Evolutionary conservation across 2,797 vertebrate species (phyloP).

Genomic region (Hypotaenidia okinawae): DNA sequence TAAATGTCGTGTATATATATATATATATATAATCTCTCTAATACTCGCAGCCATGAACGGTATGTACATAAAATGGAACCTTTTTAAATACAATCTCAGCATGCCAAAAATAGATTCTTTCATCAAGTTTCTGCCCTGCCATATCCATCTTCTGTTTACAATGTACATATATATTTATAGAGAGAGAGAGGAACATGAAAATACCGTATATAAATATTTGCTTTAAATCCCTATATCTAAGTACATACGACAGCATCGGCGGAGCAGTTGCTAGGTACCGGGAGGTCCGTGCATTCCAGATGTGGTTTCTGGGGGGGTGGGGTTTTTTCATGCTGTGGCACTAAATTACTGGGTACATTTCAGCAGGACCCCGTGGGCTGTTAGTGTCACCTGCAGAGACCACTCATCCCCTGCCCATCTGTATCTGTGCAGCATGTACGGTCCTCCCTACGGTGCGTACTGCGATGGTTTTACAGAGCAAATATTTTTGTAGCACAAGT

Average conservation of each 20-base stretch:
- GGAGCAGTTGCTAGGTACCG: neutral
- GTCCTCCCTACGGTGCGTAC: neutral
- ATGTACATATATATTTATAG: conserved; percentile 12
- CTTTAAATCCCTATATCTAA: conserved; percentile 23
- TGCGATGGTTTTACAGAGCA: conserved; percentile 4
- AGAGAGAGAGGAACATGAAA: conserved; percentile 38
- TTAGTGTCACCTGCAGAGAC: neutral
- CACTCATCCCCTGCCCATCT: neutral
- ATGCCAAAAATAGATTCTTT: conserved; percentile 68
- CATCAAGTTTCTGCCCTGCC: conserved; percentile 23
- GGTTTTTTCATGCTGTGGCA: neutral
- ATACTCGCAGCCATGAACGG: neutral
- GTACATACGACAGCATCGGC: neutral
- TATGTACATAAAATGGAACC: neutral
- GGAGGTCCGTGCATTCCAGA: neutral
- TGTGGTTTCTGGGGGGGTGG: neutral
- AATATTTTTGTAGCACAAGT: conserved; percentile 16
- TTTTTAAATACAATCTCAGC: conserved; percentile 49
- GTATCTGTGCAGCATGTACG: neutral
- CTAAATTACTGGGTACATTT: neutral
- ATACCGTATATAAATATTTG: conserved; percentile 54
- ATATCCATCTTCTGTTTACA: conserved; percentile 28
- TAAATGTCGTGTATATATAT: neutral
- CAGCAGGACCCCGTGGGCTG: neutral
- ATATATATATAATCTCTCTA: neutral